A percentile compares a stretch with the other conserved stretches of the same genome.
phyloP scores from a whole-genome alignment of 2,888 invertebrate species.

The Colletes collaris region DNA sequence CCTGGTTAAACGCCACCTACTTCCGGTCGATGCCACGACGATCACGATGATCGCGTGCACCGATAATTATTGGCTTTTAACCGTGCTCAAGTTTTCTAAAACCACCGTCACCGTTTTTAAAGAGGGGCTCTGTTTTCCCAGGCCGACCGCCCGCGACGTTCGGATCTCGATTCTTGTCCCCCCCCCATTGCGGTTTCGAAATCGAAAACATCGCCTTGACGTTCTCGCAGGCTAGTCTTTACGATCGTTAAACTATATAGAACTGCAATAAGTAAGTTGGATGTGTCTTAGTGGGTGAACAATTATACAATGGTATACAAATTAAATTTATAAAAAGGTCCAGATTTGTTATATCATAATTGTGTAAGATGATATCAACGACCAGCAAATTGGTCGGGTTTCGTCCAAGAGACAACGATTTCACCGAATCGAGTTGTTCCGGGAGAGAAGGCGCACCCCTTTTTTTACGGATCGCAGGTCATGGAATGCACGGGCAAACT shows the following conservation, averaged over 20 bases:
- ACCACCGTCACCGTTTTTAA: constrained; percentile 20
- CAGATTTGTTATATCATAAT: no score
- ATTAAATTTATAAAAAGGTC: no score
- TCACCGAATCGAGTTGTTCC: no score
- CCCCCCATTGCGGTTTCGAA: no score
- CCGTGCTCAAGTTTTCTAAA: constrained; percentile 43
- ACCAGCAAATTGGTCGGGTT: no score
- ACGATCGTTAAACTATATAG: no score
- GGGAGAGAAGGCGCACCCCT: background rate
- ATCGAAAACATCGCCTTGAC: background rate
- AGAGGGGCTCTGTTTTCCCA: constrained; percentile 35
- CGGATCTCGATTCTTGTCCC: constrained; percentile 5
- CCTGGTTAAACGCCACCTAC: constrained; percentile 64
- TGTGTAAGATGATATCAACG: no score
- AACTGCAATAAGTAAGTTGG: no score
- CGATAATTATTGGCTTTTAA: constrained; percentile 75
- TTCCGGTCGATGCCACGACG: constrained; percentile 60
- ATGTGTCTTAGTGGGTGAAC: no score
- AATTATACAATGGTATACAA: no score
- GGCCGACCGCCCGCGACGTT: constrained; percentile 54
- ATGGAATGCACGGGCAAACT: constrained; percentile 15
- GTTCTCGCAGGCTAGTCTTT: no score
- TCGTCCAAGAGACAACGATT: background rate
- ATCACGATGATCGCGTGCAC: constrained; percentile 56
- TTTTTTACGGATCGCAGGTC: constrained; percentile 15